Evolutionary conservation across 2,888 invertebrate species (phyloP).

Genomic region (Papilio protenor): DNA sequence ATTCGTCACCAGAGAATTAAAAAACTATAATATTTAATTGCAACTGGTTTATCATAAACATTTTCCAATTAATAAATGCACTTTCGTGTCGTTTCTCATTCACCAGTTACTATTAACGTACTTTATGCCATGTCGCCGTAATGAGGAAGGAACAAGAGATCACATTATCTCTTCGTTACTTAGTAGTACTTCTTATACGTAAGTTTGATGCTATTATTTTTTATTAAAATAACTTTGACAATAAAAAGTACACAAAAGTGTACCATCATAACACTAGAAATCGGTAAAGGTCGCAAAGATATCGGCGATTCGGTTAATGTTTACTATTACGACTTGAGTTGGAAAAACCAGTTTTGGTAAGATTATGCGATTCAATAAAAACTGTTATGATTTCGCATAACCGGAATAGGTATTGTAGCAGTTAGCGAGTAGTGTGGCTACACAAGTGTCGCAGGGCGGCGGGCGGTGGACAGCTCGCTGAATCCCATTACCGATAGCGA

Average conservation of each 20-base stretch:
- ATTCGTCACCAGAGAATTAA: neutral
- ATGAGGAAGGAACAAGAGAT: too few species aligned
- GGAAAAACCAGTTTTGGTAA: constrained; percentile 16
- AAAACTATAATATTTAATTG: too few species aligned
- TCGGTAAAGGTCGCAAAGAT: constrained; percentile 3
- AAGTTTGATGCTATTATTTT: neutral
- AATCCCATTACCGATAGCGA: constrained; percentile 82
- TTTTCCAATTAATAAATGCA: too few species aligned
- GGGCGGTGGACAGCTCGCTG: constrained; percentile 57
- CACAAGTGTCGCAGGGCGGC: constrained; percentile 61
- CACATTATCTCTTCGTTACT: too few species aligned
- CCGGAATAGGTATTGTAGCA: constrained; percentile 45
- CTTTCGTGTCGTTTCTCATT: too few species aligned
- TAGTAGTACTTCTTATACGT: too few species aligned
- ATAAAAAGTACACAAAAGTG: neutral
- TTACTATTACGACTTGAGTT: constrained; percentile 18
- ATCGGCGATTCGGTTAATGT: constrained; percentile 9
- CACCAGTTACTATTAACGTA: too few species aligned
- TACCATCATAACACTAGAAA: constrained; percentile 11
- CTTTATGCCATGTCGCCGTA: too few species aligned
- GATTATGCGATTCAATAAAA: constrained; percentile 27
- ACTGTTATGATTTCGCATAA: constrained; percentile 32
- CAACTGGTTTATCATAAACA: too few species aligned
- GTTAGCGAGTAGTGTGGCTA: constrained; percentile 60
- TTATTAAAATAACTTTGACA: constrained; percentile 7